phyloP scores from a whole-genome alignment of 2,797 vertebrate genomes.

The Pseudochirops corinnae region DNA sequence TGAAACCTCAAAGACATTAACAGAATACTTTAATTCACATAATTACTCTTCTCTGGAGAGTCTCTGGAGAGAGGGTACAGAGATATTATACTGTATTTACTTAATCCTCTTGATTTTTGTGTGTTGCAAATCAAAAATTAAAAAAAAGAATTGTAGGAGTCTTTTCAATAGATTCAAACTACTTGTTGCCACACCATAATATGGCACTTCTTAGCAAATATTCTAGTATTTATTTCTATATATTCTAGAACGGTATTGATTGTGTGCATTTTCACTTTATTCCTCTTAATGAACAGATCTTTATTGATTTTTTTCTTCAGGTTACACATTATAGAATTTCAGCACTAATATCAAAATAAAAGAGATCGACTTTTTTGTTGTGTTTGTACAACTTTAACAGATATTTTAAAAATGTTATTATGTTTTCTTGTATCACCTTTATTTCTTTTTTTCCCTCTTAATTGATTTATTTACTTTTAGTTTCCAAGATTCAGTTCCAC shows the following conservation, averaged over 20 bases:
- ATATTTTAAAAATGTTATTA: neutral
- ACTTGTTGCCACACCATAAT: neutral
- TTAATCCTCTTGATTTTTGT: neutral
- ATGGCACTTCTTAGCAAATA: neutral
- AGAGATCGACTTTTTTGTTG: neutral
- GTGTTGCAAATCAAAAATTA: neutral
- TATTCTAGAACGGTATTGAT: too few species aligned
- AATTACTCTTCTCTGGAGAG: neutral
- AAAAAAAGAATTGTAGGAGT: neutral
- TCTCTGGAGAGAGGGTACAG: neutral
- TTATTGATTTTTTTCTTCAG: neutral
- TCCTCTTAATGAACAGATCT: neutral
- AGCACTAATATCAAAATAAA: neutral
- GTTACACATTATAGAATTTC: neutral
- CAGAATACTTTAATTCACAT: neutral
- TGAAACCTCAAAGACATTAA: neutral
- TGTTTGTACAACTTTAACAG: neutral
- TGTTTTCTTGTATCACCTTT: neutral
- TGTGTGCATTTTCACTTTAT: neutral
- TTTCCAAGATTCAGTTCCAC: too few species aligned
- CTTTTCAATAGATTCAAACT: neutral
- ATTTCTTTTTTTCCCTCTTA: too few species aligned
- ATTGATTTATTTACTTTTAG: too few species aligned
- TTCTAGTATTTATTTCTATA: neutral
- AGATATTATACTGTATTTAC: neutral